Base-by-base conservation (phyloP, 2,113 vertebrate species). In the Echinops telfairi region DNA sequence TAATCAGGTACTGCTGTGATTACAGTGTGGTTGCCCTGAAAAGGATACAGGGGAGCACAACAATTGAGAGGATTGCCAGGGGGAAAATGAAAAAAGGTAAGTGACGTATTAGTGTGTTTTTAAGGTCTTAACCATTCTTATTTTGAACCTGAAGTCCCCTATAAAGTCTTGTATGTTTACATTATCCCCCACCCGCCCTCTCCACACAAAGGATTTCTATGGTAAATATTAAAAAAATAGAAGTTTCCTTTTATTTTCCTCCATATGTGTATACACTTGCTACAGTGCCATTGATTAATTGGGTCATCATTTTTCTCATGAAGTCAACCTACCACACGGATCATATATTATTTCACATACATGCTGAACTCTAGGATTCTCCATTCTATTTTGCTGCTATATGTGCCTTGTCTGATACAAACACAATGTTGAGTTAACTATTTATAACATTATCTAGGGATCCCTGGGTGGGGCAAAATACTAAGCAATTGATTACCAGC, bases 51-150 rank as follows among this genome's bases (percentile, higher is more conserved):
- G 53, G 40, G 40, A 40, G 40, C 19, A 25, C 4, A 76, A 66
- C 19, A 78, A 75, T 0, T 82, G 20, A 82, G 79, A 71, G 62
- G 23, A 86, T 6, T 66, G 7, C 4, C 60, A 58, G 75, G 78
- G 47, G 66, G 62, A 91, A 91, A 91, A 58, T 25, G 66, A 22
- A 88, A 23, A 93, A 93, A 73, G 33, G 57, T 16, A 93, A 78
- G 19, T 15, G 79, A 17, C 22, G 2, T 1, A 53, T n/a, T 14
- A 11, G 31, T 83, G 7, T 6, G 47, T 29, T 25, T 43, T 83
- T 40, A 71, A 15, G 58, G 8, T 62, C 33, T 5, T 11, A 38
- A 6, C 2, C 2, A 70, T 20, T 5, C 20, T 57, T 70, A 33
- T 43, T 86, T 86, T 73, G 43, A 57, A 73, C 17, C 36, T 47